A percentile compares a stretch with the other conserved stretches of the same genome.
These are phyloP conservation scores for Leptodactylus fallax DNA, from an alignment of 2,797 vertebrate genomes.

Conservation along the genomic window DNA sequence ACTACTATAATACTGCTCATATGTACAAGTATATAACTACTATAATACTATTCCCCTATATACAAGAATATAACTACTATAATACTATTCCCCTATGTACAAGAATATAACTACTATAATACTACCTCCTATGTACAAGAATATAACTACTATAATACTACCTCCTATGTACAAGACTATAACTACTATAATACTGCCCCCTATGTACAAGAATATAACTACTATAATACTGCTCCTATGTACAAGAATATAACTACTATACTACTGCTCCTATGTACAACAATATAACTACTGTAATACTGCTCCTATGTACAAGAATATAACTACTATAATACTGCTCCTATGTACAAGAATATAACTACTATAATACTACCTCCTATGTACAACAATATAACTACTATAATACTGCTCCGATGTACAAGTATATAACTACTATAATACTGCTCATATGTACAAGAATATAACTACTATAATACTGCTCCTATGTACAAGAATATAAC, in stretches of 20 bases:
- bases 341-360: conserved; percentile 2
- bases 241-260: not conserved
- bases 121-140: too few species aligned
- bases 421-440: not conserved
- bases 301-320: not conserved
- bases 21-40: not conserved
- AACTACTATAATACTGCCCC: conserved; percentile 1
- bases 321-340: not conserved
- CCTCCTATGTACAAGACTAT: too few species aligned
- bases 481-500: not conserved
- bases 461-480: not conserved
- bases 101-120: too few species aligned
- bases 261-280: not conserved
- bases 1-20: not conserved
- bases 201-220: conserved; percentile 1
- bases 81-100: not conserved
- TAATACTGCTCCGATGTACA: not conserved
- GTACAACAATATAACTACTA: not conserved
- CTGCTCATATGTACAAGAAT: not conserved
- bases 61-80: conserved; percentile 3
- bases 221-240: not conserved
- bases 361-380: not conserved
- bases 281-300: not conserved
- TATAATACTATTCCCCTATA: not conserved
- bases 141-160: too few species aligned